Evolutionary conservation across 2,797 vertebrate species (phyloP).

Genomic region (Enteromius trimaculatus): DNA sequence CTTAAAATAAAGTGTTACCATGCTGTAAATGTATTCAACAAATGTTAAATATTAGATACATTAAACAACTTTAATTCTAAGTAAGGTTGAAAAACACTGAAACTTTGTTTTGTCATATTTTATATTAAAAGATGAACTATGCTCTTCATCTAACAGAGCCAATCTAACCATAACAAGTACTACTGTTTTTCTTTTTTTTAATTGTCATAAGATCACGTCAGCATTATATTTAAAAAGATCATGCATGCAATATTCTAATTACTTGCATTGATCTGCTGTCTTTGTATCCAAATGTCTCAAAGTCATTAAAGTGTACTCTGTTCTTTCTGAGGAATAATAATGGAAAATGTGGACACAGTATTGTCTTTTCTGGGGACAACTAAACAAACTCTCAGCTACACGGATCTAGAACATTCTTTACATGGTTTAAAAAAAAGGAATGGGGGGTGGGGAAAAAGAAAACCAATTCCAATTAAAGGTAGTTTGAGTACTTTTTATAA

Average conservation of each 20-base stretch:
- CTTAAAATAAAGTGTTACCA: background rate
- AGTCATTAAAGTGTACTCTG: background rate
- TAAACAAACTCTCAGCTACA: constrained; percentile 53
- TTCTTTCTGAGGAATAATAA: constrained; percentile 26
- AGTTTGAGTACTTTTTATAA: background rate
- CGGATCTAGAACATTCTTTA: constrained; percentile 49
- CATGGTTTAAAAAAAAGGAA: background rate
- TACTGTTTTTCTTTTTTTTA: background rate
- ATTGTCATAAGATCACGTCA: no score
- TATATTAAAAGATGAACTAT: background rate
- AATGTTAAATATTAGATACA: background rate
- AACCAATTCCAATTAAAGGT: background rate
- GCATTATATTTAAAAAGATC: background rate
- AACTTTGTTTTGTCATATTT: background rate
- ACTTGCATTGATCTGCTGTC: background rate
- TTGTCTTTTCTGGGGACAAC: constrained; percentile 42
- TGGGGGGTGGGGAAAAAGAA: background rate
- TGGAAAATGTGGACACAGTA: constrained; percentile 53
- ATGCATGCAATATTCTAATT: background rate
- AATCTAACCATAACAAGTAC: background rate
- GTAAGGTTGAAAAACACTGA: background rate
- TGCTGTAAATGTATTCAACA: background rate
- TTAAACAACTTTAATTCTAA: background rate
- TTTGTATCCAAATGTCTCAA: background rate
- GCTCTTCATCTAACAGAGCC: background rate